Conservation (phyloP, 2,888 invertebrate genomes). For the Sthenelais limicola region DNA sequence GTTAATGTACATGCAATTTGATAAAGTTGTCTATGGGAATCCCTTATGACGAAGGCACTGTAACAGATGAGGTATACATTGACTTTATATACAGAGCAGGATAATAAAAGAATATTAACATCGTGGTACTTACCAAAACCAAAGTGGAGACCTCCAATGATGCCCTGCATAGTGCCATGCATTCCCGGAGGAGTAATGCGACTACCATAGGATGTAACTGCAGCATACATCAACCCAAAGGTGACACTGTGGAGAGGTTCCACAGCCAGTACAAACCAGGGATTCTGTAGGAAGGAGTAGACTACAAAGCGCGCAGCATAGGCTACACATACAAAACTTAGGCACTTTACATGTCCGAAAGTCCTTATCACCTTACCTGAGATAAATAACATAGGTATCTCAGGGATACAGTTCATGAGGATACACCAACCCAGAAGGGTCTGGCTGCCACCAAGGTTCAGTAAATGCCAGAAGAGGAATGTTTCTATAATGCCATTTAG, state of each 20-base stretch:
- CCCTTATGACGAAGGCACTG: too few relatives aligned
- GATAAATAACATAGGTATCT: constrained; percentile 77
- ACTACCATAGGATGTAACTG: constrained; percentile 90
- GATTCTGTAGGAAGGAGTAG: constrained; percentile 73
- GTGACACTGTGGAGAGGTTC: constrained; percentile 91
- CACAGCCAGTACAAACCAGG: constrained; percentile 79
- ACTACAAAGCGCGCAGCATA: constrained; percentile 86
- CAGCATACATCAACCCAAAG: constrained; percentile 92
- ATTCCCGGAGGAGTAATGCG: constrained; percentile 87
- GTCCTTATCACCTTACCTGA: constrained; percentile 87
- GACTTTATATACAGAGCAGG: too few relatives aligned
- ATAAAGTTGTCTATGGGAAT: too few relatives aligned
- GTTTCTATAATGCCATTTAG: constrained; percentile 93
- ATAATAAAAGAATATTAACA: neutral
- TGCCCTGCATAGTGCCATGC: constrained; percentile 88
- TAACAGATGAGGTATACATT: too few relatives aligned
- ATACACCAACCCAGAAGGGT: constrained; percentile 63
- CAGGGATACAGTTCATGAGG: constrained; percentile 59
- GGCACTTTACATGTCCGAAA: constrained; percentile 82
- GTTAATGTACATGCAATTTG: too few relatives aligned
- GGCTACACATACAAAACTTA: constrained; percentile 86
- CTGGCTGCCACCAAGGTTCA: constrained; percentile 50
- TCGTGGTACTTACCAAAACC: constrained; percentile 80
- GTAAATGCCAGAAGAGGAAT: constrained; percentile 80
- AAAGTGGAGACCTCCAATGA: constrained; percentile 90